Percentiles rank a stretch among this genome's conserved stretches.
Evolutionary conservation across 2,888 invertebrate genomes (phyloP).

Genomic region (Plagodis pulveraria): DNA sequence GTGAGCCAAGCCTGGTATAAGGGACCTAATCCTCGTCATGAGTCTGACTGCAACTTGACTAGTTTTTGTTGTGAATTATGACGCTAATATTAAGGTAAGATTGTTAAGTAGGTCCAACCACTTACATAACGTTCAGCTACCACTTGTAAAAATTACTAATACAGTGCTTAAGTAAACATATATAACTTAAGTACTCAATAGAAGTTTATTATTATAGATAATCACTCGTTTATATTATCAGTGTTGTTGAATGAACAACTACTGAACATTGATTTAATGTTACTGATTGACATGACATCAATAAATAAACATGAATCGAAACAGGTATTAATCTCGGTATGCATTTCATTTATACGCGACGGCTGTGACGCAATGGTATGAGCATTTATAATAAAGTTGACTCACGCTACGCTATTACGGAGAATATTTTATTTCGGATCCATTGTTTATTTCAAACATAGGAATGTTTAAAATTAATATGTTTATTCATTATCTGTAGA

Average conservation of each 20-base stretch:
- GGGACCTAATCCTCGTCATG: too few relatives aligned
- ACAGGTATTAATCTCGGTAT: slow-evolving; percentile 20
- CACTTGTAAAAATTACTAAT: too few relatives aligned
- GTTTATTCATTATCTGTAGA: slow-evolving; percentile 1
- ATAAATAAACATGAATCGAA: slow-evolving; percentile 31
- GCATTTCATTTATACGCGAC: slow-evolving; percentile 34
- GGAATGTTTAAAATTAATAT: slow-evolving; percentile 17
- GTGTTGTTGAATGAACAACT: slow-evolving; percentile 26
- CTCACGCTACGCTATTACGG: slow-evolving; percentile 19
- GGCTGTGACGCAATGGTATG: slow-evolving; percentile 33
- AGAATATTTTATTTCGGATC: slow-evolving; percentile 22
- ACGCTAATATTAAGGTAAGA: too few relatives aligned
- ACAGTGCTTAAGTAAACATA: too few relatives aligned
- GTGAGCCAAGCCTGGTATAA: too few relatives aligned
- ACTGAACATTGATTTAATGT: slow-evolving; percentile 14
- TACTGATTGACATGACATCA: slow-evolving; percentile 29
- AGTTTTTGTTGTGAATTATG: too few relatives aligned
- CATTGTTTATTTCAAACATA: slow-evolving; percentile 30
- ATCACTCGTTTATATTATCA: slow-evolving; percentile 5
- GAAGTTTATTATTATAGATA: slow-evolving; percentile 1
- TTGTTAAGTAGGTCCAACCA: too few relatives aligned
- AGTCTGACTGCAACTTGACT: too few relatives aligned
- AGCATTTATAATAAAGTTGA: slow-evolving; percentile 35
- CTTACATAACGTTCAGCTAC: too few relatives aligned
- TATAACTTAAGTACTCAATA: neutral